These are phyloP conservation scores for Clinocottus analis DNA, from an alignment of 2,113 vertebrate genomes.

Conservation along the genomic window DNA sequence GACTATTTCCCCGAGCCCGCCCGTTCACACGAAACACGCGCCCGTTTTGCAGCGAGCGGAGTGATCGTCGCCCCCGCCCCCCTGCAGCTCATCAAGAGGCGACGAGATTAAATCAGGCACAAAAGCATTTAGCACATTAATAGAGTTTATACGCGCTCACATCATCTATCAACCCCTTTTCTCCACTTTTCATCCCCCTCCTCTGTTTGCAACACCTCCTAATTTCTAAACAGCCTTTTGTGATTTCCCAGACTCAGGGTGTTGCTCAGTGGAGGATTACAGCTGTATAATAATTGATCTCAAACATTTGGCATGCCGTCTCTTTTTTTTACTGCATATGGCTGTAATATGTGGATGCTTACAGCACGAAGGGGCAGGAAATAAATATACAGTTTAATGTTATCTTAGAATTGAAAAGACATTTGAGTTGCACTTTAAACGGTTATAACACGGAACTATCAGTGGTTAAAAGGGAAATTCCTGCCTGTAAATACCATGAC, in stretches of 20 bases:
- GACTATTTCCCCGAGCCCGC: conserved; percentile 12
- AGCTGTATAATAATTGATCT: conserved; percentile 68
- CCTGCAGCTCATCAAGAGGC: conserved; percentile 32
- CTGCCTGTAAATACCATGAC: conserved; percentile 25
- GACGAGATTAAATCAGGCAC: conserved; percentile 59
- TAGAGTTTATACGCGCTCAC: conserved; percentile 44
- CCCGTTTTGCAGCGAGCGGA: conserved; percentile 39
- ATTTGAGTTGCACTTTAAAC: not conserved
- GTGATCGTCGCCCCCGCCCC: conserved; percentile 37
- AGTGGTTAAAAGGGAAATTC: not conserved
- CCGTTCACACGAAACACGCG: conserved; percentile 44
- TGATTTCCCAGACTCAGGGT: conserved; percentile 63
- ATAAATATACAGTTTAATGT: conserved; percentile 44
- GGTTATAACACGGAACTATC: not conserved
- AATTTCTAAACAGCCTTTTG: conserved; percentile 53
- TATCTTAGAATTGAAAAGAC: not conserved
- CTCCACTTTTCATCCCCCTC: conserved; percentile 35
- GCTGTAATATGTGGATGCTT: conserved; percentile 63
- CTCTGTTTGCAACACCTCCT: conserved; percentile 66
- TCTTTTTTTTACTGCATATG: conserved; percentile 61
- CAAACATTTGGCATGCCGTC: conserved; percentile 69
- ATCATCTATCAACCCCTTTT: conserved; percentile 24
- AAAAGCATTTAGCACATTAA: conserved; percentile 64
- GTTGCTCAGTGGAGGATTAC: conserved; percentile 61
- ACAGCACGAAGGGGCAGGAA: conserved; percentile 52